Evolutionary conservation across 1,140 invertebrate genomes (phyloP).

Genomic region (Orussus abietinus): DNA sequence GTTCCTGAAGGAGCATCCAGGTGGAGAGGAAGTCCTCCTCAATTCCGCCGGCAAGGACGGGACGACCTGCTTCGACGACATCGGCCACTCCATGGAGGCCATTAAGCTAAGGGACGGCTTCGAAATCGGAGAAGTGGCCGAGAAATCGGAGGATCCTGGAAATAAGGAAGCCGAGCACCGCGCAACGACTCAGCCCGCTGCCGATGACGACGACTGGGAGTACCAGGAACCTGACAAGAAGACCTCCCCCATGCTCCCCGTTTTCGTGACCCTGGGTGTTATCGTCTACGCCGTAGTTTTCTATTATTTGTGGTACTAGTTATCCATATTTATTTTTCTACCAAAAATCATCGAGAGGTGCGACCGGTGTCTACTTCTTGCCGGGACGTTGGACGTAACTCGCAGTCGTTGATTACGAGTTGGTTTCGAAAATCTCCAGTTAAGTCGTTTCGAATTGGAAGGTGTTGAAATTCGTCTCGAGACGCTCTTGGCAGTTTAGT

Average conservation of each 20-base stretch:
- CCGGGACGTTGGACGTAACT: too few species aligned
- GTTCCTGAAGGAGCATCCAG: conserved; percentile 70
- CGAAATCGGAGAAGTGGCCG: conserved; percentile 64
- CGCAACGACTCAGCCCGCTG: background rate
- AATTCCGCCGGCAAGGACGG: conserved; percentile 71
- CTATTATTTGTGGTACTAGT: conserved; percentile 24
- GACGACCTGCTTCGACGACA: conserved; percentile 75
- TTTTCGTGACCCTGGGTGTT: conserved; percentile 18
- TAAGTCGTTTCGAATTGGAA: too few species aligned
- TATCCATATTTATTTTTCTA: too few species aligned
- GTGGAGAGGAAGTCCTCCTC: conserved; percentile 78
- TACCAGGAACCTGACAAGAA: conserved; percentile 28
- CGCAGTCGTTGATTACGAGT: too few species aligned
- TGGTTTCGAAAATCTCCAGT: too few species aligned
- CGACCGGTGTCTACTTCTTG: too few species aligned
- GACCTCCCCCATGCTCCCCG: conserved; percentile 7
- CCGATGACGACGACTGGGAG: conserved; percentile 36
- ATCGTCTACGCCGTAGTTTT: conserved; percentile 32
- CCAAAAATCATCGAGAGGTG: too few species aligned
- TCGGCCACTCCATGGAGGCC: conserved; percentile 80
- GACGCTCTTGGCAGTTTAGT: too few species aligned
- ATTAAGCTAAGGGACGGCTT: conserved; percentile 65
- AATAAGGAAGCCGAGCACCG: conserved; percentile 1
- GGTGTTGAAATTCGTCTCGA: too few species aligned
- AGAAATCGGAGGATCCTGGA: conserved; percentile 33